These are phyloP conservation scores for Thryonomys swinderianus DNA, from an alignment of 2,113 vertebrate genomes.

Conservation along the genomic window DNA sequence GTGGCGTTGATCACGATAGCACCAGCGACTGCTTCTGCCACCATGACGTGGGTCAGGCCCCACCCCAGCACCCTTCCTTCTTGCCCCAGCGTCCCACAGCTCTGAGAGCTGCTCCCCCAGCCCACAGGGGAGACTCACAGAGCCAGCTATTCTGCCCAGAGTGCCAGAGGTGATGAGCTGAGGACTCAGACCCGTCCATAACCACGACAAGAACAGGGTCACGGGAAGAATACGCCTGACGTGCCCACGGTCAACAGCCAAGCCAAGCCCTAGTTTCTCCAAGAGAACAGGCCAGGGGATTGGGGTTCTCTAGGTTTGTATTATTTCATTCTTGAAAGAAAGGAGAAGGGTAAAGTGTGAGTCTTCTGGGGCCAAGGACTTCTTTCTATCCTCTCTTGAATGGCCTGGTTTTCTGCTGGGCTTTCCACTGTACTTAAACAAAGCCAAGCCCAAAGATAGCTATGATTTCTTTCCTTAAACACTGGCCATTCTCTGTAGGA, in stretches of 20 bases:
- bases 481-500: slow-evolving; percentile 9
- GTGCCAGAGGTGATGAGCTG: neutral
- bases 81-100: neutral
- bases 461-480: neutral
- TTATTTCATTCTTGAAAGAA: neutral
- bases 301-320: neutral
- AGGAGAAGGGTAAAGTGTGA: neutral
- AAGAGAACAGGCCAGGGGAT: neutral
- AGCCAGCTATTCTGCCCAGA: neutral
- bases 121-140: neutral
- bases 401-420: neutral
- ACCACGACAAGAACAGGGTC: neutral
- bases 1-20: neutral
- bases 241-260: neutral
- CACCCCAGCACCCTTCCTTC: neutral
- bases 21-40: neutral
- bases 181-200: neutral
- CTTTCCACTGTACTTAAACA: neutral
- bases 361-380: neutral
- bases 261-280: neutral
- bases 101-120: neutral
- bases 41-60: neutral
- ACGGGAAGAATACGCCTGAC: neutral
- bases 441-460: neutral
- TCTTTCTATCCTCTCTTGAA: neutral